phyloP scores from a whole-genome alignment of 2,113 vertebrate genomes.

The Narcine bancroftii region DNA sequence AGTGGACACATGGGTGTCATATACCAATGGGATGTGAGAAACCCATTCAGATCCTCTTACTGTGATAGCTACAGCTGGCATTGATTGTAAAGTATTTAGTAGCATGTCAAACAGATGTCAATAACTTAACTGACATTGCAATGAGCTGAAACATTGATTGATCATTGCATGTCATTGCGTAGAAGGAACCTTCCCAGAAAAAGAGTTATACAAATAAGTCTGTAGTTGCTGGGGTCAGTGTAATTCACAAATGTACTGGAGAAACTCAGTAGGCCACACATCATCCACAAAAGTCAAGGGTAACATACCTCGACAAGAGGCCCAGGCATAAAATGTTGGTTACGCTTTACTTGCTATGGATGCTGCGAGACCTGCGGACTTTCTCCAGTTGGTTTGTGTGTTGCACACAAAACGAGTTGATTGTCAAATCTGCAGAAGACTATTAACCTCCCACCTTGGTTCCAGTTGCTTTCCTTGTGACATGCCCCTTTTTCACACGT shows the following conservation, averaged over 20 bases:
- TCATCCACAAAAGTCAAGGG: too few species aligned
- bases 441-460: background rate
- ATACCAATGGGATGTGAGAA: background rate
- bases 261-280: too few species aligned
- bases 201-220: too few species aligned
- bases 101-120: background rate
- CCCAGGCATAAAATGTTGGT: too few species aligned
- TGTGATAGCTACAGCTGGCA: background rate
- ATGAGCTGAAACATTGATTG: background rate
- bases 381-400: too few species aligned
- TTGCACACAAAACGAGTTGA: too few species aligned
- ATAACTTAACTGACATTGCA: background rate
- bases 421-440: background rate
- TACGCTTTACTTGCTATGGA: too few species aligned
- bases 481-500: too few species aligned
- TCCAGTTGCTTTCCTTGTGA: background rate
- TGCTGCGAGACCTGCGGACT: too few species aligned
- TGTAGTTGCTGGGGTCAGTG: too few species aligned
- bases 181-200: background rate
- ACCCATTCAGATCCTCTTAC: background rate
- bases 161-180: background rate
- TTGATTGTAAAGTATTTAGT: background rate
- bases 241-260: too few species aligned
- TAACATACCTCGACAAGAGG: too few species aligned
- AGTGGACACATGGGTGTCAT: background rate